Base-by-base conservation (phyloP, 2,797 vertebrate species). In the Cacajao melanocephalus region DNA sequence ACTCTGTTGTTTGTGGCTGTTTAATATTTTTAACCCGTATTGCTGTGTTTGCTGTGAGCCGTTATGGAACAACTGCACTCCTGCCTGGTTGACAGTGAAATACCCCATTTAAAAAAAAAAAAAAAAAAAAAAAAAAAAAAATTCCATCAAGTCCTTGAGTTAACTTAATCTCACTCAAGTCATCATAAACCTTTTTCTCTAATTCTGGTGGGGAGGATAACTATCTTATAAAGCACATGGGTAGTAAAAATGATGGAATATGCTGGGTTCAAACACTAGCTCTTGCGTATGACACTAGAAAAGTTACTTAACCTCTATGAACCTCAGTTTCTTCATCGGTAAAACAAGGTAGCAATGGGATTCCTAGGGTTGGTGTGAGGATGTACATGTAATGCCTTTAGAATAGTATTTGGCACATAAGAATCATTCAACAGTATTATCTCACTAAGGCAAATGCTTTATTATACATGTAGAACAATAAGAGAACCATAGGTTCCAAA, bases 141-240 rank as follows among this genome's bases (percentile, higher is more conserved):
- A 88, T 92, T 67, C 52, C 82, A 82, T 57, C 17, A 93, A 83
- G 83, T 70, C 61, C n/a, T 19, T 39, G 13, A 73, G 19, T 82
- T 86, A 96, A 96, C 12, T 80, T 85, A 80, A 94, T 90, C 58
- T 92, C 88, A 95, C 36, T 92, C 20, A 96, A 81, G 36, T 90
- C 46, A 90, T 46, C 70, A 90, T 57, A 30, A 30, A 4, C 46
- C 50, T 30, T 94, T 72, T 92, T 24, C 24, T 91, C 87, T n/a
- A 96, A 58, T 96, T 94, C 79, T 93, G 58, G 64, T 22, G 88
- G 52, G 30, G 33, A 92, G 20, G 33, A 88, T 44, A 93, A 61
- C 80, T 95, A 57, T 91, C 36, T 96, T 82, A 92, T 52, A 82
- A 92, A 92, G 28, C 76, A 5, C n/a, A 19, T 48, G 2, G 11